Conservation (phyloP, 2,888 invertebrate genomes). For the Tiliacea citrago region DNA sequence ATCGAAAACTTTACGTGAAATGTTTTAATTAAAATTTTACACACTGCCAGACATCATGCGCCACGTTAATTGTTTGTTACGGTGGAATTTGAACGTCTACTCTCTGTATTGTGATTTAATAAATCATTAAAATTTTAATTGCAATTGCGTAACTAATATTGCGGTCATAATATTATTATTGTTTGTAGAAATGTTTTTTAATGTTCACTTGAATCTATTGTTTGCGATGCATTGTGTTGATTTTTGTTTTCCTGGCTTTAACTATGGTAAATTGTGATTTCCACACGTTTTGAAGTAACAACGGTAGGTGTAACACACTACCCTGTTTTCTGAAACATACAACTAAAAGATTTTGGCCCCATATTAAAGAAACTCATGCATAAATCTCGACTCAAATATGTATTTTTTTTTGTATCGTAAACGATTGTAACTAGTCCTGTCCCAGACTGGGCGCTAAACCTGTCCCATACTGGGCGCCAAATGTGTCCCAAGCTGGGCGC, state of each 20-base stretch:
- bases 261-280: neutral
- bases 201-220: neutral
- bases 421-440: too few relatives aligned
- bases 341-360: neutral
- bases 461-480: neutral
- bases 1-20: neutral
- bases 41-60: neutral
- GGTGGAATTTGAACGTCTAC: constrained; percentile 5
- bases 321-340: neutral
- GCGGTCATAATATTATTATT: constrained; percentile 11
- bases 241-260: neutral
- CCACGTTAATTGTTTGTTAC: constrained; percentile 22
- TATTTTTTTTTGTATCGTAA: too few relatives aligned
- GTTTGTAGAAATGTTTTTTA: neutral
- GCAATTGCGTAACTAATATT: neutral
- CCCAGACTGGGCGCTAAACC: too few relatives aligned
- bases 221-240: neutral
- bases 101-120: neutral
- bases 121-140: constrained; percentile 22
- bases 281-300: neutral
- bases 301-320: neutral
- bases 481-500: neutral
- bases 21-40: constrained; percentile 26
- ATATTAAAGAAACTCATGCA: neutral
- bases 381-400: neutral